phyloP scores from a whole-genome alignment of 53 echinoderm and acorn worm genomes.

The Holothuria scabra region DNA sequence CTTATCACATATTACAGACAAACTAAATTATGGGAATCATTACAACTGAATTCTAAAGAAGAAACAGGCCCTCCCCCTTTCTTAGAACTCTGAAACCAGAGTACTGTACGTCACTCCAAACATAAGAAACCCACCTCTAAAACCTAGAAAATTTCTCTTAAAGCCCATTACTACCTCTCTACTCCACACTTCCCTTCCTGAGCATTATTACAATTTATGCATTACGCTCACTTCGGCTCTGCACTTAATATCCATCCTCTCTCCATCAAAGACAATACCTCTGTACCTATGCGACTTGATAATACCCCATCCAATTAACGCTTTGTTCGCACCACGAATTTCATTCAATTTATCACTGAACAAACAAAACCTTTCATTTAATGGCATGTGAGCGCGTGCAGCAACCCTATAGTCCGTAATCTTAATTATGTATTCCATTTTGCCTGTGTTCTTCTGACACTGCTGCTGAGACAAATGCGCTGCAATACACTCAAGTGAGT shows the following conservation, averaged over 20 bases:
- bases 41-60: too few relatives aligned
- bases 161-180: too few relatives aligned
- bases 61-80: too few relatives aligned
- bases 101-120: too few relatives aligned
- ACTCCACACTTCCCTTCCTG: too few relatives aligned
- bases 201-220: slow-evolving; percentile 50
- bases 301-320: slow-evolving; percentile 54
- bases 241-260: slow-evolving; percentile 6
- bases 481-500: neutral
- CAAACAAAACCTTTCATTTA: slow-evolving; percentile 53
- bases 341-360: slow-evolving; percentile 51
- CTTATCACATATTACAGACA: too few relatives aligned
- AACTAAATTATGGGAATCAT: too few relatives aligned
- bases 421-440: slow-evolving; percentile 52
- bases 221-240: neutral
- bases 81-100: too few relatives aligned
- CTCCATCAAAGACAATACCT: slow-evolving; percentile 45
- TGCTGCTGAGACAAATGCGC: slow-evolving; percentile 24
- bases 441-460: slow-evolving; percentile 16
- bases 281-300: slow-evolving; percentile 47
- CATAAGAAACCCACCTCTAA: too few relatives aligned
- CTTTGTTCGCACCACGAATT: slow-evolving; percentile 54
- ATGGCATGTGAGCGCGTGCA: slow-evolving; percentile 47
- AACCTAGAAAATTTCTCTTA: too few relatives aligned
- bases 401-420: slow-evolving; percentile 13